These are phyloP conservation scores for Plagiodera versicolora DNA, from an alignment of 2,888 invertebrate genomes.

Conservation along the genomic window DNA sequence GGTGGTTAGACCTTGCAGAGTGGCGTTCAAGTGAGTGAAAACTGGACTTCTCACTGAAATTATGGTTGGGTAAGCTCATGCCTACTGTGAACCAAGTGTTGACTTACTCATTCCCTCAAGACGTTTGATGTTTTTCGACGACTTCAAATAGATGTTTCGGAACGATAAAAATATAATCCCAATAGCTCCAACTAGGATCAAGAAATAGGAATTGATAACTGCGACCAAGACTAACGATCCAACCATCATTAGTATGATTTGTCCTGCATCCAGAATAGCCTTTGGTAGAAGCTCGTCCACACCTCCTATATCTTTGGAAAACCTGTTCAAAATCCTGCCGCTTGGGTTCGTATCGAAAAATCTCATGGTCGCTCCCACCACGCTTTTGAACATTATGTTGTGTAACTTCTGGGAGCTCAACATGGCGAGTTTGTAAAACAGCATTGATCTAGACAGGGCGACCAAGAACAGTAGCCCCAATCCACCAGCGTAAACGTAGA, in stretches of 20 bases:
- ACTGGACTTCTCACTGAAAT: conserved; percentile 78
- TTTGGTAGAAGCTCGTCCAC: conserved; percentile 76
- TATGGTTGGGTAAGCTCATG: too few species aligned
- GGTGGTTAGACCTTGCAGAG: conserved; percentile 77
- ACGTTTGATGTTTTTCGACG: conserved; percentile 71
- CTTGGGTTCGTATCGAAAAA: conserved; percentile 87
- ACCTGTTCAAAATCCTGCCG: conserved; percentile 76
- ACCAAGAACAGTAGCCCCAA: conserved; percentile 53
- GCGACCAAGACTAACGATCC: conserved; percentile 61
- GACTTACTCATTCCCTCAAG: conserved; percentile 68
- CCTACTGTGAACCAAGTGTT: too few species aligned
- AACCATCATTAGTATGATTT: conserved; percentile 57
- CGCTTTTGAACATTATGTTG: conserved; percentile 67
- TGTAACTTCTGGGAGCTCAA: conserved; percentile 70
- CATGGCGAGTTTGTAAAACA: conserved; percentile 66
- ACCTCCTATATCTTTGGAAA: conserved; percentile 81
- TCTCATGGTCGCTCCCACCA: conserved; percentile 60
- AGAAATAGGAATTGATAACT: conserved; percentile 58
- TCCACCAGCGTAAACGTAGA: conserved; percentile 62
- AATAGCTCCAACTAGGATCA: conserved; percentile 58
- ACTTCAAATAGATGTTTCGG: conserved; percentile 66
- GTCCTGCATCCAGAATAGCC: conserved; percentile 64
- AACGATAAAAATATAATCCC: conserved; percentile 64
- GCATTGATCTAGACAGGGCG: conserved; percentile 64
- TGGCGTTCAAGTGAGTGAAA: conserved; percentile 78